phyloP scores from a whole-genome alignment of 1,140 invertebrate species.

The Tyrophagus putrescentiae region DNA sequence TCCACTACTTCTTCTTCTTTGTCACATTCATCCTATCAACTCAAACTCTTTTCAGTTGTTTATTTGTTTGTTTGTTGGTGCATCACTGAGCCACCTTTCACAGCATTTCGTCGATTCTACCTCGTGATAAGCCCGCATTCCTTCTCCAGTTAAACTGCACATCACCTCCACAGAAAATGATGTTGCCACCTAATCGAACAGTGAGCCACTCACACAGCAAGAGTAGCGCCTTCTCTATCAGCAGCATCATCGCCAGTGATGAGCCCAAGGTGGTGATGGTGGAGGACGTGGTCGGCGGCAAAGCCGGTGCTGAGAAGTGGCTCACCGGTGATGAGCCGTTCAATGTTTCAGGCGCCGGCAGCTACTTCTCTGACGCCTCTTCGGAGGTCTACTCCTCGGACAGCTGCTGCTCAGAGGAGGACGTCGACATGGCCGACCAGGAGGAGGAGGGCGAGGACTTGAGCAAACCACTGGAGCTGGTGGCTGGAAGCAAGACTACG shows the following conservation, averaged over 20 bases:
- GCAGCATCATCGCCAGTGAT: constrained; percentile 24
- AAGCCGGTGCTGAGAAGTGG: not conserved
- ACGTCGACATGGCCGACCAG: constrained; percentile 12
- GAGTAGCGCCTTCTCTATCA: constrained; percentile 28
- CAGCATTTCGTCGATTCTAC: too few relatives aligned
- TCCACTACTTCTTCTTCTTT: too few relatives aligned
- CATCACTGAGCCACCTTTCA: too few relatives aligned
- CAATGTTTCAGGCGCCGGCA: not conserved
- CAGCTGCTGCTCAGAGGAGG: constrained; percentile 1
- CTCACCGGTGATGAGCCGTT: not conserved
- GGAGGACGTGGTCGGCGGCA: not conserved
- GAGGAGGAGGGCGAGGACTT: not conserved
- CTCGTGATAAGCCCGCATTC: too few relatives aligned
- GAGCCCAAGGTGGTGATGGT: not conserved
- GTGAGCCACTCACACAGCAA: not conserved
- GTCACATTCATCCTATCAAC: not conserved
- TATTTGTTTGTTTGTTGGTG: not conserved
- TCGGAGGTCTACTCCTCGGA: not conserved
- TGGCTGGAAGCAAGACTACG: not conserved
- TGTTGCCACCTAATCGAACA: constrained; percentile 13
- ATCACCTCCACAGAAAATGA: too few relatives aligned
- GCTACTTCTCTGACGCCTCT: not conserved
- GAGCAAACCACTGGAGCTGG: not conserved
- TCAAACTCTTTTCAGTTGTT: not conserved
- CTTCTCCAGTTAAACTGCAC: too few relatives aligned